These are phyloP conservation scores for Dissostichus mawsoni DNA, from an alignment of 2,113 vertebrate species.

Conservation along the genomic window DNA sequence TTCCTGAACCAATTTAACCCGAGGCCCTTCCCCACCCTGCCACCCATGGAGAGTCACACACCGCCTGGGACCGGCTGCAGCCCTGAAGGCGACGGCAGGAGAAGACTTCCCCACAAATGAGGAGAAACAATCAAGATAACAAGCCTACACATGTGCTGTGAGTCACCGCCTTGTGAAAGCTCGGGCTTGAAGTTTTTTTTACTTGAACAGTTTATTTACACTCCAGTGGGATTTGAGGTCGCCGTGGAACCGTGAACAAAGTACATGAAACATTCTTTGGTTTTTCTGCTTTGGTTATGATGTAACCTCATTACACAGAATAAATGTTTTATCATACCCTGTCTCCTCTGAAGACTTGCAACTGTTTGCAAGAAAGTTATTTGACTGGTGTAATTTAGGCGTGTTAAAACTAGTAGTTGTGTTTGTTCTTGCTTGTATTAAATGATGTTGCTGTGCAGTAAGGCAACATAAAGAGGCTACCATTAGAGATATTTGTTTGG, in stretches of 20 bases:
- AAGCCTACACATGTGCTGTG: constrained; percentile 46
- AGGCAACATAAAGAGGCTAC: neutral
- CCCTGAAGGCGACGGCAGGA: constrained; percentile 37
- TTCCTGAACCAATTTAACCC: constrained; percentile 59
- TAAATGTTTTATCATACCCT: constrained; percentile 28
- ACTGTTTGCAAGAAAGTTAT: neutral
- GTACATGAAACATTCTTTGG: constrained; percentile 37
- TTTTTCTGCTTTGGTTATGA: constrained; percentile 28
- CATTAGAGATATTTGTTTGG: constrained; percentile 2
- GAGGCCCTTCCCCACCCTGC: constrained; percentile 54
- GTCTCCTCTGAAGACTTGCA: constrained; percentile 33
- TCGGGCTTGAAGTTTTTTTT: constrained; percentile 43
- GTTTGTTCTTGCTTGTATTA: constrained; percentile 40
- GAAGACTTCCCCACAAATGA: constrained; percentile 49
- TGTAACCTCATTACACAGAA: constrained; percentile 40
- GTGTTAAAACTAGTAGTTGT: constrained; percentile 19
- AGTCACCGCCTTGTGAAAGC: constrained; percentile 42
- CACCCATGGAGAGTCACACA: constrained; percentile 61
- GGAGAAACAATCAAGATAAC: constrained; percentile 52
- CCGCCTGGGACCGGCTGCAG: constrained; percentile 23
- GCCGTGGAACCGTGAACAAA: constrained; percentile 12
- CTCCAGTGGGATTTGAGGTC: constrained; percentile 47
- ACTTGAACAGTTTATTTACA: constrained; percentile 48
- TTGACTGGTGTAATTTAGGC: constrained; percentile 15
- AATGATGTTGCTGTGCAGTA: neutral